phyloP scores from a whole-genome alignment of 1,140 invertebrate species.

The Leptinotarsa lineolata region DNA sequence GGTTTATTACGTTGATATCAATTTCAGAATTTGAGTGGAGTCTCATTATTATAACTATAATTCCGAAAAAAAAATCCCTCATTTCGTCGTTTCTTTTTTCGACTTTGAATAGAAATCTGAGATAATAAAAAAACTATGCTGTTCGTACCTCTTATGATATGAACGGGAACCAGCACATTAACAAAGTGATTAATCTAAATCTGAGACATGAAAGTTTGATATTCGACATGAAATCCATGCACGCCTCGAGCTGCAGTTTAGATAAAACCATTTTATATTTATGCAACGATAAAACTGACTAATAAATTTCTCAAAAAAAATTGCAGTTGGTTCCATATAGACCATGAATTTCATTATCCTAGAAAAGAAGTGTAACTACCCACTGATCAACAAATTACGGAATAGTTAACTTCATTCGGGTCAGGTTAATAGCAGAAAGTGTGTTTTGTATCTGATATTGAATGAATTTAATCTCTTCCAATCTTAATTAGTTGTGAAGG shows the following conservation, averaged over 20 bases:
- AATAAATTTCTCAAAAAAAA: background rate
- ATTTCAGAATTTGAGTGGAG: no score
- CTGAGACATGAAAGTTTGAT: background rate
- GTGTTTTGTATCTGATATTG: slow-evolving; percentile 1
- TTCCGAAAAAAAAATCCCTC: no score
- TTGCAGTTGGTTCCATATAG: background rate
- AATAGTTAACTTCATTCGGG: slow-evolving; percentile 2
- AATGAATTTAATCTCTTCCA: slow-evolving; percentile 3
- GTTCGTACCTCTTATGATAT: no score
- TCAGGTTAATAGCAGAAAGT: slow-evolving; percentile 2
- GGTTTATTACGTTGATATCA: no score
- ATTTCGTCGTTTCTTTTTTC: no score
- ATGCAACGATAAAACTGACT: background rate
- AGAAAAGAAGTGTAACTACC: background rate
- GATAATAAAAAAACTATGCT: no score
- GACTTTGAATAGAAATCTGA: no score
- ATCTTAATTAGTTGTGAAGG: background rate
- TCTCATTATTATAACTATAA: no score
- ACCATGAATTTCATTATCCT: slow-evolving; percentile 2
- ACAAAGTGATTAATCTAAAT: no score
- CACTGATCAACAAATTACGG: background rate
- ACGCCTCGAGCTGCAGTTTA: no score
- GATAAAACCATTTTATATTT: no score
- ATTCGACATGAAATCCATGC: background rate
- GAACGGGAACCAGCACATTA: no score